phyloP scores from a whole-genome alignment of 2,888 invertebrate genomes.

The Drosophila hamatofila region DNA sequence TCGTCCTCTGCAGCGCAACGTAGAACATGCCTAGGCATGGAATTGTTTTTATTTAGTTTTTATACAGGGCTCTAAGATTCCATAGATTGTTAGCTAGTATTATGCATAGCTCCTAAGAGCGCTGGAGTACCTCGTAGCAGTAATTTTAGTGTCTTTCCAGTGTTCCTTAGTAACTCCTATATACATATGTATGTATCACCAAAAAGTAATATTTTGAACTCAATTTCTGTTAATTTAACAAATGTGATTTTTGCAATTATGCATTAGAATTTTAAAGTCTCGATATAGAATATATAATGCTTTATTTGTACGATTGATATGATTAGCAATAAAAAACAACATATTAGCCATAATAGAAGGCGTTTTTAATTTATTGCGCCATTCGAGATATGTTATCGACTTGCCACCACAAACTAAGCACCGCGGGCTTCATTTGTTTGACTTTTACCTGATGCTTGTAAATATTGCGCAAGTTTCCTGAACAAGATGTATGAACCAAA shows the following conservation, averaged over 20 bases:
- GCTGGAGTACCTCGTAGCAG: slow-evolving; percentile 36
- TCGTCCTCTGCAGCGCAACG: slow-evolving; percentile 9
- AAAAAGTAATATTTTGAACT: slow-evolving; percentile 22
- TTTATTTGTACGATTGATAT: slow-evolving; percentile 21
- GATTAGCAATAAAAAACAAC: slow-evolving; percentile 21
- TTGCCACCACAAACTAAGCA: slow-evolving; percentile 14
- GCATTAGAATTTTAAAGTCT: slow-evolving; percentile 35
- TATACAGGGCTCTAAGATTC: slow-evolving; percentile 49
- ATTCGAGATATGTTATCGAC: slow-evolving; percentile 9
- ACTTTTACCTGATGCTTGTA: background rate
- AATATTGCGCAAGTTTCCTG: background rate
- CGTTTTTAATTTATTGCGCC: background rate
- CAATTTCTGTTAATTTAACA: slow-evolving; percentile 34
- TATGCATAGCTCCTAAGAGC: slow-evolving; percentile 23
- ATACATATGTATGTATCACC: no score
- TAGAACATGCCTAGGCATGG: slow-evolving; percentile 35
- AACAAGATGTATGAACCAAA: no score
- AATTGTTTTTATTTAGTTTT: slow-evolving; percentile 21
- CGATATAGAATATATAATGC: slow-evolving; percentile 20
- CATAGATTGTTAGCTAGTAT: slow-evolving; percentile 45
- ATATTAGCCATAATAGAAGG: background rate
- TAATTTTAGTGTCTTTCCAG: slow-evolving; percentile 21
- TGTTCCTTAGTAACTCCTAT: slow-evolving; percentile 44
- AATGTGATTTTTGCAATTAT: slow-evolving; percentile 51
- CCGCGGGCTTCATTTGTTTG: background rate